phyloP scores from a whole-genome alignment of 1,140 invertebrate species.

The Alviniconcha marisindica region DNA sequence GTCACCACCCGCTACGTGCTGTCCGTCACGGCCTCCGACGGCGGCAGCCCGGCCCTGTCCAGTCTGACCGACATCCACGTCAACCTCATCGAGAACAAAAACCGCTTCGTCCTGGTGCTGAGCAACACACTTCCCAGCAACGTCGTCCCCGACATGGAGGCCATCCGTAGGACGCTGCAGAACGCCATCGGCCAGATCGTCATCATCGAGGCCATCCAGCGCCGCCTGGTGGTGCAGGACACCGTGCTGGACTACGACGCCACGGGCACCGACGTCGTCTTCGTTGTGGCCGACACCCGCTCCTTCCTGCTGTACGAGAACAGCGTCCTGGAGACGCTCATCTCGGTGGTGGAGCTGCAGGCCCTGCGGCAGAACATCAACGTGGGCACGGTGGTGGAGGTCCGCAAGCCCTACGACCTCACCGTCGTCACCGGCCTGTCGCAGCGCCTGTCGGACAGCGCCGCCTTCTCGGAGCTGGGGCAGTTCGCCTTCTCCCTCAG shows the following conservation, averaged over 20 bases:
- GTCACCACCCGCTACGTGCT: slow-evolving; percentile 36
- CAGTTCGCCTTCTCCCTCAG: slow-evolving; percentile 19
- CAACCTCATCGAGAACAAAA: slow-evolving; percentile 50
- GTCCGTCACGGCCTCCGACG: slow-evolving; percentile 43
- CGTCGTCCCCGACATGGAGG: slow-evolving; percentile 42
- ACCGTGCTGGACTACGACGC: slow-evolving; percentile 31
- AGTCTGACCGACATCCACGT: slow-evolving; percentile 42
- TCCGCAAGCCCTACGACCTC: slow-evolving; percentile 37
- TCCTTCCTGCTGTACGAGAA: slow-evolving; percentile 54
- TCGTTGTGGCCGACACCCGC: slow-evolving; percentile 53
- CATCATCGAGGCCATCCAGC: slow-evolving; percentile 38
- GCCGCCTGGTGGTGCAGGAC: neutral
- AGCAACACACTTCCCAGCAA: slow-evolving; percentile 31
- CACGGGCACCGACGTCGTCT: slow-evolving; percentile 58
- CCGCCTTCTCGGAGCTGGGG: slow-evolving; percentile 9
- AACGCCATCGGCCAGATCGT: slow-evolving; percentile 33
- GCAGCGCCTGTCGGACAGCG: slow-evolving; percentile 39
- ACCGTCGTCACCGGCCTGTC: slow-evolving; percentile 7
- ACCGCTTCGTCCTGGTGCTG: slow-evolving; percentile 52
- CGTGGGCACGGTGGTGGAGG: slow-evolving; percentile 10
- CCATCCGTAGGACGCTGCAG: slow-evolving; percentile 33
- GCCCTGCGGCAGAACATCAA: neutral
- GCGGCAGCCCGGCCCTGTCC: slow-evolving; percentile 9
- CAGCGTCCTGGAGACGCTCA: slow-evolving; percentile 34
- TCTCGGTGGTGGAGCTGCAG: neutral